These are phyloP conservation scores for Habropoda laboriosa DNA, from an alignment of 1,140 invertebrate species.

Conservation along the genomic window DNA sequence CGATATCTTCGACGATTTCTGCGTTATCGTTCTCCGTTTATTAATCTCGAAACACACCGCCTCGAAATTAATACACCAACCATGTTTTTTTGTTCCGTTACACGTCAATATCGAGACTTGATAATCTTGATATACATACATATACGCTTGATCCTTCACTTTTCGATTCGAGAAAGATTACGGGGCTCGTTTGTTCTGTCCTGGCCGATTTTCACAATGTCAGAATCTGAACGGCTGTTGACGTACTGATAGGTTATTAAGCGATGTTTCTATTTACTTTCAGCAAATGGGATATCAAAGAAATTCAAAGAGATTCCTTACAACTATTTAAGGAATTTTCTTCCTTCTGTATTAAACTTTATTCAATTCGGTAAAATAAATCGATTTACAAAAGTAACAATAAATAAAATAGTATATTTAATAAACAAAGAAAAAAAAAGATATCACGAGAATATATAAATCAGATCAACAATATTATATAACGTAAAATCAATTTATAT, in stretches of 20 bases:
- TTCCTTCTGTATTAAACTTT: neutral
- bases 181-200: too few species aligned
- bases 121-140: too few species aligned
- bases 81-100: too few species aligned
- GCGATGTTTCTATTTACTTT: conserved; percentile 4
- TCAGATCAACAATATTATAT: neutral
- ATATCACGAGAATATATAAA: neutral
- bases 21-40: neutral
- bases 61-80: too few species aligned
- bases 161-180: too few species aligned
- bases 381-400: neutral
- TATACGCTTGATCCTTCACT: too few species aligned
- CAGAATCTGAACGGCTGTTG: neutral
- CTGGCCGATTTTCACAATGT: neutral
- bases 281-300: neutral
- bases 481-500: neutral
- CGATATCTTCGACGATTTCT: neutral
- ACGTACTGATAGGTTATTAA: neutral
- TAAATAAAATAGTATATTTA: neutral
- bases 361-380: neutral
- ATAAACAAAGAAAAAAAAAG: neutral
- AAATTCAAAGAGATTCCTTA: neutral
- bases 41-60: too few species aligned
- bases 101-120: too few species aligned
- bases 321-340: neutral